A percentile compares a stretch with the other conserved stretches of the same genome.
phyloP scores from a whole-genome alignment of 2,888 invertebrate genomes.

The Oxytorus armatus region DNA sequence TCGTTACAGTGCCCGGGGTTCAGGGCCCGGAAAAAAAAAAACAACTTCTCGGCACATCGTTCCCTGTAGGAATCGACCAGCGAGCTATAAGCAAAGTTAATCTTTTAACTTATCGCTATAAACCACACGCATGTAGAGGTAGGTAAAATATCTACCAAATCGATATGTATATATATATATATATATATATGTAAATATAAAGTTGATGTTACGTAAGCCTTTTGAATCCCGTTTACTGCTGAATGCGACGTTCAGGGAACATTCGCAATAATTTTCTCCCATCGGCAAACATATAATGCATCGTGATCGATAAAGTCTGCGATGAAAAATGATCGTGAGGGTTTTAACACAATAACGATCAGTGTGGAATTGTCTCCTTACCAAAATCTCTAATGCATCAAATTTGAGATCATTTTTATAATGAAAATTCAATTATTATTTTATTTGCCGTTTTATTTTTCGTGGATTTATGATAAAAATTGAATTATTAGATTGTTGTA shows the following conservation, averaged over 20 bases:
- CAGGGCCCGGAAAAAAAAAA: constrained; percentile 70
- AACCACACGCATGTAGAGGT: constrained; percentile 76
- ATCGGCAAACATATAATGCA: constrained; percentile 13
- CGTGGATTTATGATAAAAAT: too few species aligned
- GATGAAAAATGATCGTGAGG: too few species aligned
- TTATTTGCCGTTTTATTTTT: too few species aligned
- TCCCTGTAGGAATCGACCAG: constrained; percentile 58
- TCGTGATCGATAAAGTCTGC: neutral
- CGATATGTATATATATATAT: constrained; percentile 25
- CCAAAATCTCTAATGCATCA: too few species aligned
- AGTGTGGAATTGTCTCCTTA: too few species aligned
- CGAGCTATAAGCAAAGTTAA: constrained; percentile 81
- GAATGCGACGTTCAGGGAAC: neutral
- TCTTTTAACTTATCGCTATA: constrained; percentile 81
- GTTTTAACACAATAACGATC: too few species aligned
- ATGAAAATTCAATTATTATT: neutral
- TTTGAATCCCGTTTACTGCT: constrained; percentile 22
- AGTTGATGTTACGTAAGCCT: constrained; percentile 40
- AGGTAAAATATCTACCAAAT: constrained; percentile 34
- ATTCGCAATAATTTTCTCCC: constrained; percentile 6
- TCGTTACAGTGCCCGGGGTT: constrained; percentile 76
- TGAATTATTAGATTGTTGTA: too few species aligned
- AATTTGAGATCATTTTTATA: too few species aligned
- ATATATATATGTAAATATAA: too few species aligned
- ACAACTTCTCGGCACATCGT: constrained; percentile 58